These are phyloP conservation scores for Drosophila mayaguana DNA, from an alignment of 2,888 invertebrate species.

Conservation along the genomic window DNA sequence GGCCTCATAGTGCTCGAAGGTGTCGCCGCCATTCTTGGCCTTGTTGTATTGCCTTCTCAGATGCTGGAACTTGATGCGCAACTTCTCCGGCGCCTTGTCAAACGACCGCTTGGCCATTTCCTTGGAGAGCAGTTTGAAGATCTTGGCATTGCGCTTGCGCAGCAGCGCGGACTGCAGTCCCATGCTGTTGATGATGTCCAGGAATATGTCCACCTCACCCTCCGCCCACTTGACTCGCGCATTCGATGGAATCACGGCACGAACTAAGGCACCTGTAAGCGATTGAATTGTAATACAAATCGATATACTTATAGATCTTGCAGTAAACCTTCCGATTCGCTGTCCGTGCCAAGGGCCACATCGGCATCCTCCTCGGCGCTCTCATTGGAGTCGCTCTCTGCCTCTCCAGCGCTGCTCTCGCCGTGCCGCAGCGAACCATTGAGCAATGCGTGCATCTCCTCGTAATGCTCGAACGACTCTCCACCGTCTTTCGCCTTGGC, in stretches of 20 bases:
- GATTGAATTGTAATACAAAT: not conserved
- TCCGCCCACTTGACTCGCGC: slow-evolving; percentile 66
- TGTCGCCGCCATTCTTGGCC: slow-evolving; percentile 50
- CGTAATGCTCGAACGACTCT: slow-evolving; percentile 48
- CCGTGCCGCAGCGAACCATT: slow-evolving; percentile 11
- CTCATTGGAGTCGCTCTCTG: slow-evolving; percentile 40
- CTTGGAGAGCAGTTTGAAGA: slow-evolving; percentile 59
- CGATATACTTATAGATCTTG: accelerated
- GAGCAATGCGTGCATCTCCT: slow-evolving; percentile 43
- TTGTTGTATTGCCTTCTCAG: slow-evolving; percentile 63
- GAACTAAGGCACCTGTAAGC: slow-evolving; percentile 35
- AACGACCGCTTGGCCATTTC: slow-evolving; percentile 57
- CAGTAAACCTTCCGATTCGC: slow-evolving; percentile 53
- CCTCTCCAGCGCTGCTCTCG: slow-evolving; percentile 30
- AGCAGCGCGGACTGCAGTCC: slow-evolving; percentile 63
- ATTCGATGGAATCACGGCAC: slow-evolving; percentile 33
- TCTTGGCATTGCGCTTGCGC: slow-evolving; percentile 67
- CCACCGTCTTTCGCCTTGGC: slow-evolving; percentile 33
- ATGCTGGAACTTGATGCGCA: slow-evolving; percentile 67
- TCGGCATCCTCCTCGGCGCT: slow-evolving; percentile 51
- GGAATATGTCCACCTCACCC: slow-evolving; percentile 60
- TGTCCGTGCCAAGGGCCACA: slow-evolving; percentile 24
- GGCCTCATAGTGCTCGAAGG: slow-evolving; percentile 61
- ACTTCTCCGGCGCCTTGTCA: slow-evolving; percentile 62
- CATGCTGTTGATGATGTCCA: slow-evolving; percentile 55